Conservation (phyloP, 2,888 invertebrate genomes). For the Tetragonisca angustula region DNA sequence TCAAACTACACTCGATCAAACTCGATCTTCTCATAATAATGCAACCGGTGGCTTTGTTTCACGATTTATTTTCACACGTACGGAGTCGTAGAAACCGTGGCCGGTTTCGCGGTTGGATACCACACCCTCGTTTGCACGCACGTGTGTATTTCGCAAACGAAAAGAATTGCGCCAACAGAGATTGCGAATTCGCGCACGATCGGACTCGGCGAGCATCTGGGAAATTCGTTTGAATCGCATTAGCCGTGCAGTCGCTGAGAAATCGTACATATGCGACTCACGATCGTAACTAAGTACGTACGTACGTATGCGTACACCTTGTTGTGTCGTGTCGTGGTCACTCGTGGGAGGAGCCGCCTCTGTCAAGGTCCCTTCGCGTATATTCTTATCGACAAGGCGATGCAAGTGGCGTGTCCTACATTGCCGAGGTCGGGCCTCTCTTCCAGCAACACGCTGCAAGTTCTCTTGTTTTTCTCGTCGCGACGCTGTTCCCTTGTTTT, state of each 20-base stretch:
- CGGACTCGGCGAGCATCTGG: slow-evolving; percentile 41
- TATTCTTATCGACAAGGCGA: slow-evolving; percentile 64
- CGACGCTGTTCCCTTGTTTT: too few species aligned
- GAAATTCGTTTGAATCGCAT: slow-evolving; percentile 55
- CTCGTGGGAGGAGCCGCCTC: slow-evolving; percentile 68
- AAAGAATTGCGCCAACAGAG: slow-evolving; percentile 24
- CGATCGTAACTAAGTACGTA: background rate
- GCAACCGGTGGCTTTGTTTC: too few species aligned
- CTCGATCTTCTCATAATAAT: too few species aligned
- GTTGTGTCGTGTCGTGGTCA: slow-evolving; percentile 43
- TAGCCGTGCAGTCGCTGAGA: slow-evolving; percentile 13
- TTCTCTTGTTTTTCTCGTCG: too few species aligned
- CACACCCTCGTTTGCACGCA: too few species aligned
- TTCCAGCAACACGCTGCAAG: slow-evolving; percentile 1
- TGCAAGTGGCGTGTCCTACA: slow-evolving; percentile 61
- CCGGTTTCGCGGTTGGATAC: too few species aligned
- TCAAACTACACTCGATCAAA: too few species aligned
- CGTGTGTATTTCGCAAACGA: slow-evolving; percentile 29
- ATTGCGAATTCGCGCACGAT: slow-evolving; percentile 18
- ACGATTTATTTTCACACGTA: too few species aligned
- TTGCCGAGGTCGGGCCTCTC: slow-evolving; percentile 59
- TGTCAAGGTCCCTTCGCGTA: slow-evolving; percentile 67
- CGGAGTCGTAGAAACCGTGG: too few species aligned
- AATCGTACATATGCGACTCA: slow-evolving; percentile 41
- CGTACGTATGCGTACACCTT: slow-evolving; percentile 7